phyloP scores from a whole-genome alignment of 2,888 invertebrate genomes.

The Lithophane ornitopus region DNA sequence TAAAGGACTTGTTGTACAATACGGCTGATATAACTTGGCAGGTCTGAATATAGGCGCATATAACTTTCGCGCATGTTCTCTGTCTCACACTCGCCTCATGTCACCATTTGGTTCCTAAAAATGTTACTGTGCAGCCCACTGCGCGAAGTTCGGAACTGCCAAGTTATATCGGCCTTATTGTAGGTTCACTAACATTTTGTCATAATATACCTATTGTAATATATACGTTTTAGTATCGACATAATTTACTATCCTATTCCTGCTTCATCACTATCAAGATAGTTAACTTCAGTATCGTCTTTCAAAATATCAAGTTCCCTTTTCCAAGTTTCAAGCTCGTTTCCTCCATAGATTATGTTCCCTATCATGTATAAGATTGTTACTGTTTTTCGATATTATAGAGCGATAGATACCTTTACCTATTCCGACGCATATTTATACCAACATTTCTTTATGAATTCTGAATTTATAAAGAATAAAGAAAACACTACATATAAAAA shows the following conservation, averaged over 20 bases:
- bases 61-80: too few species aligned
- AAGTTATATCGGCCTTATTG: too few species aligned
- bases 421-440: not conserved
- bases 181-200: conserved; percentile 4
- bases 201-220: not conserved
- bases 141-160: too few species aligned
- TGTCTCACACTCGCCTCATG: too few species aligned
- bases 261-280: conserved; percentile 19
- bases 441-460: not conserved
- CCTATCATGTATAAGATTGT: not conserved
- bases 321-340: conserved; percentile 34
- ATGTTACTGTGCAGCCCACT: too few species aligned
- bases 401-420: not conserved
- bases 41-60: too few species aligned
- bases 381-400: not conserved
- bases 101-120: too few species aligned
- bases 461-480: not conserved
- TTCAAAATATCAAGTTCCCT: conserved; percentile 44
- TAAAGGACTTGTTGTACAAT: not conserved
- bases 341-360: not conserved
- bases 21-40: too few species aligned
- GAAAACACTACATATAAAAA: not conserved
- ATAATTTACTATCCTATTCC: conserved; percentile 36
- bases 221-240: conserved; percentile 13
- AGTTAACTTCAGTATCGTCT: conserved; percentile 34